These are phyloP conservation scores for Bradypodion ventrale DNA, from an alignment of 2,797 vertebrate genomes.

Conservation along the genomic window DNA sequence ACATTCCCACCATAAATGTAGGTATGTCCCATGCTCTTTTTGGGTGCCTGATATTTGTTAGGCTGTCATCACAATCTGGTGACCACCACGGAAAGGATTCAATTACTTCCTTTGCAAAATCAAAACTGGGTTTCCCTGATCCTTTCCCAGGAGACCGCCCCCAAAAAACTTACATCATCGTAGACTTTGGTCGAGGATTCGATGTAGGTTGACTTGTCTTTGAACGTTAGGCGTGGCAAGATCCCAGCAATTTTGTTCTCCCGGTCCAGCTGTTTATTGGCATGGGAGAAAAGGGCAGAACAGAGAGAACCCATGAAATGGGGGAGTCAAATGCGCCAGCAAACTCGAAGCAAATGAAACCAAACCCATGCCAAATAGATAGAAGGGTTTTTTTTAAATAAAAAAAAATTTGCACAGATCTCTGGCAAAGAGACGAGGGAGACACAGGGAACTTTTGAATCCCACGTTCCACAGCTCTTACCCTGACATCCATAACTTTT, in stretches of 20 bases:
- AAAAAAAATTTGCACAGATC: no score
- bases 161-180: constrained; percentile 88
- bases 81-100: no score
- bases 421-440: no score
- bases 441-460: no score
- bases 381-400: no score
- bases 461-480: constrained; percentile 62
- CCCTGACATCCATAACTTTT: constrained; percentile 96
- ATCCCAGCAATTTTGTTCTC: constrained; percentile 87
- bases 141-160: neutral
- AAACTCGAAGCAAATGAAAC: neutral
- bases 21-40: no score
- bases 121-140: neutral
- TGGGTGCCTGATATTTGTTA: no score
- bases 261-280: constrained; percentile 80
- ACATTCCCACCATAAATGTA: no score
- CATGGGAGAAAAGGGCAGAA: neutral
- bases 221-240: constrained; percentile 85
- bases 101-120: neutral
- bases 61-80: no score
- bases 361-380: neutral
- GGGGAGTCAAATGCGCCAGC: neutral
- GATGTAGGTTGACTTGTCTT: constrained; percentile 93
- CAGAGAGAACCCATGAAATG: neutral
- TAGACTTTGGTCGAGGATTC: constrained; percentile 94